phyloP scores from a whole-genome alignment of 2,797 vertebrate genomes.

The Cossypha caffra region DNA sequence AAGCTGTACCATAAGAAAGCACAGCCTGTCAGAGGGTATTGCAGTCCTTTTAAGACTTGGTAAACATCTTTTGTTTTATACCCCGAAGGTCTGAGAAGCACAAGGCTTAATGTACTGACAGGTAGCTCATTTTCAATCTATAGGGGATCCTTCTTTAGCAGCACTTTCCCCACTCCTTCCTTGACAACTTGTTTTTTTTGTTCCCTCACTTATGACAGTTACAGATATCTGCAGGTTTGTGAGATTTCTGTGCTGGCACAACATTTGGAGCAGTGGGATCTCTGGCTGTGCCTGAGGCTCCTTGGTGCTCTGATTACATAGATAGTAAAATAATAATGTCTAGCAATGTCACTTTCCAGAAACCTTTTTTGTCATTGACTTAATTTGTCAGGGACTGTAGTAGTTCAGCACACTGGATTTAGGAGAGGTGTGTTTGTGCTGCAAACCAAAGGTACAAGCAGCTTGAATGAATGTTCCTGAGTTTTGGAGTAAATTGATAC shows the following conservation, averaged over 20 bases:
- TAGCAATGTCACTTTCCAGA: constrained; percentile 11
- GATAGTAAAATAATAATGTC: background rate
- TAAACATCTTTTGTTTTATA: background rate
- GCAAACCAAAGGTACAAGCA: background rate
- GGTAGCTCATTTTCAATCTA: background rate
- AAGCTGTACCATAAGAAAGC: background rate
- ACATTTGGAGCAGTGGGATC: constrained; percentile 25
- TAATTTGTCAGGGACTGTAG: background rate
- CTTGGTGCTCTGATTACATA: background rate
- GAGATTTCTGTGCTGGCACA: background rate
- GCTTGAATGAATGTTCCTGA: background rate
- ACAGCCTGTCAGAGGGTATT: background rate
- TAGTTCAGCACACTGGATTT: background rate
- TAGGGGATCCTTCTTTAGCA: background rate
- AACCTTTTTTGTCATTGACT: background rate
- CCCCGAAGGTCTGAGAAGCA: background rate
- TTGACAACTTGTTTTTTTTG: constrained; percentile 1
- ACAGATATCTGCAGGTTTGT: background rate
- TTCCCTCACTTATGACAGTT: background rate
- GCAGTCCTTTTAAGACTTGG: background rate
- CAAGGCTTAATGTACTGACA: background rate
- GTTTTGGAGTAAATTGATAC: background rate
- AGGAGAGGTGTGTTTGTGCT: background rate
- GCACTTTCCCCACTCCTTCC: background rate
- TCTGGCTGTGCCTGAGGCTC: constrained; percentile 6